Evolutionary conservation across 2,888 invertebrate genomes (phyloP).

Genomic region (Thymelicus sylvestris): DNA sequence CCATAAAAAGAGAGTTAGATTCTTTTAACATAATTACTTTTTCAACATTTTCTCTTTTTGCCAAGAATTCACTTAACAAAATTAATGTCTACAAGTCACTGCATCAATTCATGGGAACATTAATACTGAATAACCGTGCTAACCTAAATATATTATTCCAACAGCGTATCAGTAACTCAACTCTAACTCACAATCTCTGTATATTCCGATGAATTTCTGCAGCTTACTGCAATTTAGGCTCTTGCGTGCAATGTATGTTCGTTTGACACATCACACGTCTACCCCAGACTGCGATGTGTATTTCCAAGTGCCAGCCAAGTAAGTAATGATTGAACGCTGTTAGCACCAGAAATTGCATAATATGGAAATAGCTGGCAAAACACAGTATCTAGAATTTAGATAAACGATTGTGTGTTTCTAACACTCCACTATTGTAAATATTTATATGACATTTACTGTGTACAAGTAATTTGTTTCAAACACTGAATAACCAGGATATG

Average conservation of each 20-base stretch:
- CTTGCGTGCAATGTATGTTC: constrained; percentile 25
- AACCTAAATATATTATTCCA: constrained; percentile 11
- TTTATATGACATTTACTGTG: no score
- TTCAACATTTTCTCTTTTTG: no score
- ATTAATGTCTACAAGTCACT: no score
- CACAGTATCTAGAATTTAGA: neutral
- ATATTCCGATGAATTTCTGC: constrained; percentile 26
- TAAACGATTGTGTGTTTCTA: neutral
- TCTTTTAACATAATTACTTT: no score
- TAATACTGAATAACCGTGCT: neutral
- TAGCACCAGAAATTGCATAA: constrained; percentile 19
- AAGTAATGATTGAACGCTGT: constrained; percentile 31
- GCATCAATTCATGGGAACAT: neutral
- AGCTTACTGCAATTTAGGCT: constrained; percentile 30
- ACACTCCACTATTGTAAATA: no score
- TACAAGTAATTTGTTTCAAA: no score
- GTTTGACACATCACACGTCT: constrained; percentile 36
- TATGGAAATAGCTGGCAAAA: constrained; percentile 15
- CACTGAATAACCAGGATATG: no score
- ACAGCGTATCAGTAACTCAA: constrained; percentile 23
- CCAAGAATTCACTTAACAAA: no score
- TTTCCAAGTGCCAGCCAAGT: constrained; percentile 28
- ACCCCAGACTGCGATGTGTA: constrained; percentile 34
- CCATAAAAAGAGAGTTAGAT: no score
- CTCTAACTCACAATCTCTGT: constrained; percentile 22